A percentile compares a stretch with the other conserved stretches of the same genome.
Evolutionary conservation across 2,113 vertebrate species (phyloP).

Genomic region (Holacanthus passer): DNA sequence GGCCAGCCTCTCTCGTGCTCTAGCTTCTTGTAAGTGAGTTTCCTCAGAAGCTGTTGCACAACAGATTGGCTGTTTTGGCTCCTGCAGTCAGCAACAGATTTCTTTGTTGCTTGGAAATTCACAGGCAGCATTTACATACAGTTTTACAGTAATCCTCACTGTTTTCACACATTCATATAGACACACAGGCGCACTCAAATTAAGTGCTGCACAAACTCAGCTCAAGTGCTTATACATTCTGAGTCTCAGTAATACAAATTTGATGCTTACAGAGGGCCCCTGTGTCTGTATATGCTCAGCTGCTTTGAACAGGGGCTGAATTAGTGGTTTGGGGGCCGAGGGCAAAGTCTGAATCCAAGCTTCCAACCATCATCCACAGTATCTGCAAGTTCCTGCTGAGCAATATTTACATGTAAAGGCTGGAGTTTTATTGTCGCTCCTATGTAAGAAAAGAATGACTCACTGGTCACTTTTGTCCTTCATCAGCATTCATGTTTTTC

Average conservation of each 20-base stretch:
- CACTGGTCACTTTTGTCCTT: too few species aligned
- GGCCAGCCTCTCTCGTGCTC: conserved; percentile 19
- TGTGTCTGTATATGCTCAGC: neutral
- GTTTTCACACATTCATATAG: conserved; percentile 35
- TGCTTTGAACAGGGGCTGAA: neutral
- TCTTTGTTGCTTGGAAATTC: conserved; percentile 49
- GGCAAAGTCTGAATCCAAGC: neutral
- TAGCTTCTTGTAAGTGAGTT: conserved; percentile 32
- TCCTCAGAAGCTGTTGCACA: conserved; percentile 42
- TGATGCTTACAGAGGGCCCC: neutral
- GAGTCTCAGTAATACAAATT: neutral
- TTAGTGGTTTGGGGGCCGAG: neutral
- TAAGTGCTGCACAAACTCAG: conserved; percentile 5
- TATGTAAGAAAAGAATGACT: too few species aligned
- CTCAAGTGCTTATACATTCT: neutral
- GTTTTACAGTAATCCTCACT: conserved; percentile 40
- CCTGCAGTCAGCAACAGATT: conserved; percentile 41
- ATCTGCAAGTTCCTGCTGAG: too few species aligned
- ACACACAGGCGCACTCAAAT: neutral
- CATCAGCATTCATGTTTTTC: too few species aligned
- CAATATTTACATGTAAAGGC: too few species aligned
- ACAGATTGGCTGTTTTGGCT: conserved; percentile 60
- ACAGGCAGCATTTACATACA: conserved; percentile 28
- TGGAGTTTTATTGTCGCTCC: too few species aligned
- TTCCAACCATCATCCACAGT: too few species aligned